phyloP scores from a whole-genome alignment of 2,797 vertebrate genomes.

The Huso huso region DNA sequence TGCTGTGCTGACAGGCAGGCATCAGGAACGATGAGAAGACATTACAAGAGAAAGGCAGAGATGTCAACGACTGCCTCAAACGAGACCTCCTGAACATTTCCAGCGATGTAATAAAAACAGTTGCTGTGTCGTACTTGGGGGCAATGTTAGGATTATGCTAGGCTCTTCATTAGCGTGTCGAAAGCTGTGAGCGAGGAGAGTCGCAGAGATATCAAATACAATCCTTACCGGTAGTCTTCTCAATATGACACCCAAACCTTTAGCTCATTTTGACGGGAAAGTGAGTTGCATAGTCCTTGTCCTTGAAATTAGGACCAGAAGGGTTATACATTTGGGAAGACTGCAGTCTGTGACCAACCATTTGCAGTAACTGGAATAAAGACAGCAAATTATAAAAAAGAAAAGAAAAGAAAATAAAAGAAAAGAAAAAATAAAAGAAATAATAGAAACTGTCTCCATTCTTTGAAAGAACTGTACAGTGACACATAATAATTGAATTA shows the following conservation, averaged over 20 bases:
- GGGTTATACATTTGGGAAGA: slow-evolving; percentile 20
- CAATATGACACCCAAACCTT: slow-evolving; percentile 37
- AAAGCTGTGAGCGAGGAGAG: slow-evolving; percentile 23
- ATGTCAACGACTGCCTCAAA: slow-evolving; percentile 57
- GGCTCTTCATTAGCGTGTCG: slow-evolving; percentile 28
- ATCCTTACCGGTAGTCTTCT: slow-evolving; percentile 43
- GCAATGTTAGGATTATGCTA: slow-evolving; percentile 30
- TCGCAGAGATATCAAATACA: slow-evolving; percentile 19
- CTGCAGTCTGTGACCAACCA: slow-evolving; percentile 38
- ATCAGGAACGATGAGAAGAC: slow-evolving; percentile 76
- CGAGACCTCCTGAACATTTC: slow-evolving; percentile 43
- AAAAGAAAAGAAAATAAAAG: slow-evolving; percentile 12
- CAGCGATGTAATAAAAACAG: slow-evolving; percentile 44
- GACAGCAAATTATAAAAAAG: slow-evolving; percentile 12
- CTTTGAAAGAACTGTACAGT: slow-evolving; percentile 33
- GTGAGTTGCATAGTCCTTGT: slow-evolving; percentile 32
- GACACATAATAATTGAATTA: slow-evolving; percentile 49
- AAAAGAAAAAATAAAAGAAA: too few species aligned
- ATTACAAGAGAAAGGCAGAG: slow-evolving; percentile 61
- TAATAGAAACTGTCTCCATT: slow-evolving; percentile 22
- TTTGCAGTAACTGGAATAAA: slow-evolving; percentile 29
- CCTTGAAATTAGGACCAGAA: slow-evolving; percentile 30
- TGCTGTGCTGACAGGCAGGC: slow-evolving; percentile 75
- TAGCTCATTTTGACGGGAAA: slow-evolving; percentile 30
- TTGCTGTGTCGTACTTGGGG: slow-evolving; percentile 37